Evolutionary conservation across 2,113 vertebrate species (phyloP).

Genomic region (Anolis sagrei): DNA sequence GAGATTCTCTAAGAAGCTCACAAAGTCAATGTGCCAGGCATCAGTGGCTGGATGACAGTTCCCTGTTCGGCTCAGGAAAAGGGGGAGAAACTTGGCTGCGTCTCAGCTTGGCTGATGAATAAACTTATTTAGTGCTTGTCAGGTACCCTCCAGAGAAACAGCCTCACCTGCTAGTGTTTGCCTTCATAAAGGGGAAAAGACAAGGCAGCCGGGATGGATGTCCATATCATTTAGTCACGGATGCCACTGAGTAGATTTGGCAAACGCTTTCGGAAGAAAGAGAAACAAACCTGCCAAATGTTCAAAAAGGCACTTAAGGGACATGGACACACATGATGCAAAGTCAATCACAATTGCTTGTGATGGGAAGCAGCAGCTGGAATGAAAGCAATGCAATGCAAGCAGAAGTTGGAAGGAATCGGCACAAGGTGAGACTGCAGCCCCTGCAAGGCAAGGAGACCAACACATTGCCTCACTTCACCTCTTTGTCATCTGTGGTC

Average conservation of each 20-base stretch:
- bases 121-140: slow-evolving; percentile 5
- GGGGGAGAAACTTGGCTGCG: background rate
- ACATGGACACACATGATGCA: background rate
- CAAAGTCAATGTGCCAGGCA: slow-evolving; percentile 22
- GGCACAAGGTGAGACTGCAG: too few species aligned
- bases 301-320: background rate
- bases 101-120: slow-evolving; percentile 5
- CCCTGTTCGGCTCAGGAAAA: background rate
- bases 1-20: slow-evolving; percentile 18
- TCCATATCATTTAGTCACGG: background rate
- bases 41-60: background rate
- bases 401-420: too few species aligned
- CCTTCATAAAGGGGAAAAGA: background rate
- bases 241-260: slow-evolving; percentile 2
- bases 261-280: background rate
- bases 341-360: background rate
- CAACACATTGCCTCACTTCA: too few species aligned
- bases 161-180: too few species aligned
- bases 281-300: background rate
- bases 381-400: too few species aligned
- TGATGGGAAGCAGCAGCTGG: background rate
- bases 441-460: too few species aligned
- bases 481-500: too few species aligned
- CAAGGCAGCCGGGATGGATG: background rate
- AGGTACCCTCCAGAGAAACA: background rate